These are phyloP conservation scores for Rhegmatorhina hoffmannsi DNA, from an alignment of 2,113 vertebrate species.

Conservation along the genomic window DNA sequence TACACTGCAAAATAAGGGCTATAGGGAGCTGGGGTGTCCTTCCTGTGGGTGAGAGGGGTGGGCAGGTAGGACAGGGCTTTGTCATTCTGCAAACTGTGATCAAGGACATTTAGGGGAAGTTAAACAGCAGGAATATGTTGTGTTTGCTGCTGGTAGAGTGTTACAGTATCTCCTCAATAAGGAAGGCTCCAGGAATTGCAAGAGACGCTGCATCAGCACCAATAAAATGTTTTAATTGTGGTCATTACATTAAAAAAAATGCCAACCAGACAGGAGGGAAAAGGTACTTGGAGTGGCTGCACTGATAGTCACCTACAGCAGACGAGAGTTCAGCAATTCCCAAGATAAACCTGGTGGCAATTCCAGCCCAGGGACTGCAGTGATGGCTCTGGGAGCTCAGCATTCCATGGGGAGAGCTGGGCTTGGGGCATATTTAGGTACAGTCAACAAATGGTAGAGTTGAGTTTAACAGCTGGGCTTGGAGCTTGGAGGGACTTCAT, in stretches of 20 bases:
- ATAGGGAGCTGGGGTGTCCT: not conserved
- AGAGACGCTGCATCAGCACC: not conserved
- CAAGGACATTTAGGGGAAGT: not conserved
- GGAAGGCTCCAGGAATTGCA: not conserved
- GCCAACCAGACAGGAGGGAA: not conserved
- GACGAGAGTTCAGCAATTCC: not conserved
- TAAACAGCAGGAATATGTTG: not conserved
- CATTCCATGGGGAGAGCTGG: rapidly evolving
- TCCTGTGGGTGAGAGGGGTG: not conserved
- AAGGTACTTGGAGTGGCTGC: not conserved
- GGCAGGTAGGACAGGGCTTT: not conserved
- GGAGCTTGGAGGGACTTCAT: not conserved
- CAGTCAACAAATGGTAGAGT: not conserved
- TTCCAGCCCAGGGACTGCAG: rapidly evolving
- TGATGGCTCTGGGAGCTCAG: rapidly evolving
- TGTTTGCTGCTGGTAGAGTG: not conserved
- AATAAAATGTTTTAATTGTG: conserved; percentile 2
- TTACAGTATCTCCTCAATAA: not conserved
- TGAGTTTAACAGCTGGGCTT: not conserved
- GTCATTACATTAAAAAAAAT: not conserved
- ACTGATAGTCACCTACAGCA: rapidly evolving
- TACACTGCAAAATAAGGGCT: not conserved
- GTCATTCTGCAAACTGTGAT: not conserved
- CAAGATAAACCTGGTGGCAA: rapidly evolving
- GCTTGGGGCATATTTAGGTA: rapidly evolving